Conservation (phyloP, 2,797 vertebrate genomes). For the Paramormyrops hopkinsi region DNA sequence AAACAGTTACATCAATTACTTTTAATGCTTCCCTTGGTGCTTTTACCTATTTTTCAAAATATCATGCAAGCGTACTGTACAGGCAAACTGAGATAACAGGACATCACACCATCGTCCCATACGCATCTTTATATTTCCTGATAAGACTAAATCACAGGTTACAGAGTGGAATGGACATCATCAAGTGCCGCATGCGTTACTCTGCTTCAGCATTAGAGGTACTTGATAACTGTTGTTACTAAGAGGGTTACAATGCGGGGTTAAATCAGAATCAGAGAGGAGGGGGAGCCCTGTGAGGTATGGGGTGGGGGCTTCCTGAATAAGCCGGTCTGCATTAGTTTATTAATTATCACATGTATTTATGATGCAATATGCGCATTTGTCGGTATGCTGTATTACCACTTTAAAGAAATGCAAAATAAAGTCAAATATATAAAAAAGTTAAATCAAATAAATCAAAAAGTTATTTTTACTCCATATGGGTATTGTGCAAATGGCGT, state of each 20-base stretch:
- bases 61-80: background rate
- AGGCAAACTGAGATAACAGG: background rate
- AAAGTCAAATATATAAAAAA: background rate
- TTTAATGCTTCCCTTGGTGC: background rate
- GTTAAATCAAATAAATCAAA: background rate
- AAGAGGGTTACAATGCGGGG: background rate
- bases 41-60: background rate
- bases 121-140: background rate
- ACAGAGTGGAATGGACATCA: background rate
- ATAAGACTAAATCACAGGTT: background rate
- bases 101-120: background rate
- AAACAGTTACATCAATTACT: background rate
- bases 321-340: no score
- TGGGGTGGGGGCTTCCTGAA: no score
- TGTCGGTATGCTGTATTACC: background rate
- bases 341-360: background rate
- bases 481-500: background rate
- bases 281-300: background rate
- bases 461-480: background rate
- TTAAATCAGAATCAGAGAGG: background rate
- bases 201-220: background rate
- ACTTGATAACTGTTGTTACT: background rate
- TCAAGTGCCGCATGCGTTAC: background rate
- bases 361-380: background rate
- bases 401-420: background rate